Conservation (phyloP, 2,797 vertebrate genomes). For the Potorous gilbertii region DNA sequence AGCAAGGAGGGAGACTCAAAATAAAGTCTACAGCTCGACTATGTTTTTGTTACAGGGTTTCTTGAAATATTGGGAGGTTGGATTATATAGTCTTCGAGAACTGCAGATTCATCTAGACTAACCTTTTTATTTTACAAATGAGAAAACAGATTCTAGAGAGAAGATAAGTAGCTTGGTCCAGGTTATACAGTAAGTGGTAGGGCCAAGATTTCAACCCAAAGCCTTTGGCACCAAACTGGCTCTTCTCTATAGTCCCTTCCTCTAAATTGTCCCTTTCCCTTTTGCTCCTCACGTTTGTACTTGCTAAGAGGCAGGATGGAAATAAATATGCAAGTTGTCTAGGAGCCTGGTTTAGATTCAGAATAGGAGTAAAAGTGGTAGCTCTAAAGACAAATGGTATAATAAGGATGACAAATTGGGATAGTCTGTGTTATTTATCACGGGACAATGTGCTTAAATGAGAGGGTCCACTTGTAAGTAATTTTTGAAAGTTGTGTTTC, state of each 20-base stretch:
- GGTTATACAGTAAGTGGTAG: not conserved
- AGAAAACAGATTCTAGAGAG: not conserved
- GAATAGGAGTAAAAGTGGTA: not conserved
- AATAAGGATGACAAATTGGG: slow-evolving; percentile 23
- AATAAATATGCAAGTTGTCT: slow-evolving; percentile 18
- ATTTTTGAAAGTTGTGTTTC: slow-evolving; percentile 43
- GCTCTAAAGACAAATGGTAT: not conserved
- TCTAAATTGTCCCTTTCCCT: not conserved
- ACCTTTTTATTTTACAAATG: not conserved
- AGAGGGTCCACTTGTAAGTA: slow-evolving; percentile 17
- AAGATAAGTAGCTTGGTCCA: not conserved
- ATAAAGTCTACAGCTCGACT: not conserved
- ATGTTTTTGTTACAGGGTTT: slow-evolving; percentile 32
- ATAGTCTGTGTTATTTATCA: slow-evolving; percentile 6
- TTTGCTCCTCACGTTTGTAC: slow-evolving; percentile 1
- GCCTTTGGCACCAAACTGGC: not conserved
- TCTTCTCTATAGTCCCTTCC: not conserved
- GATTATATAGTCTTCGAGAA: not conserved
- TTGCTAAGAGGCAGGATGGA: slow-evolving; percentile 3
- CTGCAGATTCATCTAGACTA: not conserved
- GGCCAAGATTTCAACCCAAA: not conserved
- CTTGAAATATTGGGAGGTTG: slow-evolving; percentile 29
- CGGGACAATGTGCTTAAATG: slow-evolving; percentile 25
- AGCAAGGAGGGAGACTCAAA: not conserved
- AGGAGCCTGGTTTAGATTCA: slow-evolving; percentile 34